These are phyloP conservation scores for Tylochromis polylepis DNA, from an alignment of 2,113 vertebrate species.

Conservation along the genomic window DNA sequence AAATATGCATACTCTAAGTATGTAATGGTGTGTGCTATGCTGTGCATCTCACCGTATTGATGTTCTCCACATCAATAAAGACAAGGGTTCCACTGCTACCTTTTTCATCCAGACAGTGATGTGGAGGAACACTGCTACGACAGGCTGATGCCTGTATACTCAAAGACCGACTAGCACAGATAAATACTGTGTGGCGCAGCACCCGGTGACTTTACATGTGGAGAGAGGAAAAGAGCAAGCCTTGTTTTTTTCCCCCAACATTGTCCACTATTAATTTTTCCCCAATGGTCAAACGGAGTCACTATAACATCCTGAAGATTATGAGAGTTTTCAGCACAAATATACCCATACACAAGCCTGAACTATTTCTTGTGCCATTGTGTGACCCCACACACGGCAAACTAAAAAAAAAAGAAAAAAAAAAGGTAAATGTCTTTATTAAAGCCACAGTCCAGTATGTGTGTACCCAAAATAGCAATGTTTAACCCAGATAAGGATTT, in stretches of 20 bases:
- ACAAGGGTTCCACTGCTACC: constrained; percentile 81
- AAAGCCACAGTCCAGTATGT: not conserved
- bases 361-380: not conserved
- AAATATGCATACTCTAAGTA: not conserved
- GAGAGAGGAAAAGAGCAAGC: not conserved
- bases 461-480: not conserved
- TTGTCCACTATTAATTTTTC: too few species aligned
- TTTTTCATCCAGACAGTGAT: constrained; percentile 56
- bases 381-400: not conserved
- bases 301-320: not conserved
- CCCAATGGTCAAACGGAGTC: too few species aligned
- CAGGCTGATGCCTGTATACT: constrained; percentile 83
- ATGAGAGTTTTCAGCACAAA: not conserved
- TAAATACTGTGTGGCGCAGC: constrained; percentile 90
- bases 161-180: constrained; percentile 93
- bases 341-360: not conserved
- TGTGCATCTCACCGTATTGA: constrained; percentile 82
- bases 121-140: constrained; percentile 82
- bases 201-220: constrained; percentile 82
- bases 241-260: too few species aligned
- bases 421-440: not conserved
- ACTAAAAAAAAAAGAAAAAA: not conserved
- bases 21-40: not conserved
- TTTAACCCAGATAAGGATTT: not conserved
- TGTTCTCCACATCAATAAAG: constrained; percentile 95